Evolutionary conservation across 2,888 invertebrate species (phyloP).

Genomic region (Drosophila austrosaltans): DNA sequence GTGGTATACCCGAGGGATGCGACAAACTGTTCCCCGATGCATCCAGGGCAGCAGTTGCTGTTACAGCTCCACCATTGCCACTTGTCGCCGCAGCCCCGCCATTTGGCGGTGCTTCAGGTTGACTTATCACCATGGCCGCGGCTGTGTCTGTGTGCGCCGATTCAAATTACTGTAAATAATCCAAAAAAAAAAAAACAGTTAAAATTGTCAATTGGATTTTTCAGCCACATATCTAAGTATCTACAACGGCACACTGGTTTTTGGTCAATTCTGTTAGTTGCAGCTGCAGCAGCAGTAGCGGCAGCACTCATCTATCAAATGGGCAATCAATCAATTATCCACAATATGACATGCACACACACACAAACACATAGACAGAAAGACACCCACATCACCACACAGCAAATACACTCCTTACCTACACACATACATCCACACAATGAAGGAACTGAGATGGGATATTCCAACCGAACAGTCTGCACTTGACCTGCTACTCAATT

Average conservation of each 20-base stretch:
- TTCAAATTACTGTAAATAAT: conserved; percentile 64
- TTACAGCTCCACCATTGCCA: conserved; percentile 42
- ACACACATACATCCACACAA: background rate
- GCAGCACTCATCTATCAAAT: conserved; percentile 61
- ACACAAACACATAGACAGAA: background rate
- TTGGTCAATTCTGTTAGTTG: background rate
- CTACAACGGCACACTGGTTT: conserved; percentile 14
- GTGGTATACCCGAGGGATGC: conserved; percentile 82
- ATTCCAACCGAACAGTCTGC: conserved; percentile 20
- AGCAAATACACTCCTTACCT: conserved; percentile 27
- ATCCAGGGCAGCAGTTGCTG: conserved; percentile 58
- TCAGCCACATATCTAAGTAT: too few species aligned
- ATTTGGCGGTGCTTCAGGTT: conserved; percentile 83
- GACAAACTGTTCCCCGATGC: conserved; percentile 62
- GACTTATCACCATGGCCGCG: conserved; percentile 91
- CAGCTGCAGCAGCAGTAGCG: background rate
- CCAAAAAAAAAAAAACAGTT: conserved; percentile 25
- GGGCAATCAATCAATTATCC: conserved; percentile 73
- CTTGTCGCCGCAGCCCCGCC: conserved; percentile 58
- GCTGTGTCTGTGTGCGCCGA: conserved; percentile 47
- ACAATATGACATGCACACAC: conserved; percentile 27
- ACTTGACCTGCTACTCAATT: conserved; percentile 62
- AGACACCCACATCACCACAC: background rate
- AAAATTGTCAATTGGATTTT: conserved; percentile 30
- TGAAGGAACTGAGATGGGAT: too few species aligned